phyloP scores from a whole-genome alignment of 2,888 invertebrate genomes.

The Idaea dimidiata region DNA sequence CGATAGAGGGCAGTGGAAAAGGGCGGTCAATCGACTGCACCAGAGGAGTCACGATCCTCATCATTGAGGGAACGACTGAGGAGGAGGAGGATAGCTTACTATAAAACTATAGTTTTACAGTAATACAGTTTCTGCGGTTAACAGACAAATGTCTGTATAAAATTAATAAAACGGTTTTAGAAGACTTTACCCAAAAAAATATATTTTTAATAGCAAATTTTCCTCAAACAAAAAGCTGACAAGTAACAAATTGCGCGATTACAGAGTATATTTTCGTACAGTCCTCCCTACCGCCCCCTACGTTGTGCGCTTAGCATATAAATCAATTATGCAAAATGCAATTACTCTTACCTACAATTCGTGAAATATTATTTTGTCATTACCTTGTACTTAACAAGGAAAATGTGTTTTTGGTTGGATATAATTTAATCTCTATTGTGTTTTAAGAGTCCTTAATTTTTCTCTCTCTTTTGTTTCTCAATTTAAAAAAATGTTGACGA shows the following conservation, averaged over 20 bases:
- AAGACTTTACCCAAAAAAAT: background rate
- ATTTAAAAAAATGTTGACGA: too few relatives aligned
- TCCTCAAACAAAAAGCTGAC: background rate
- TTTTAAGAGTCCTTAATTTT: background rate
- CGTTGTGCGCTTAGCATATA: background rate
- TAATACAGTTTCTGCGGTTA: too few relatives aligned
- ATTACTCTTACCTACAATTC: background rate
- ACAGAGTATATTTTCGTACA: background rate
- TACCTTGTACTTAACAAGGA: background rate
- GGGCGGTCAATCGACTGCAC: too few relatives aligned
- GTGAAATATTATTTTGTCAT: constrained; percentile 1
- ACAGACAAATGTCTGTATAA: too few relatives aligned
- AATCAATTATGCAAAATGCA: constrained; percentile 1
- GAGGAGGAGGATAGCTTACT: too few relatives aligned
- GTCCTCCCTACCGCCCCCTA: background rate
- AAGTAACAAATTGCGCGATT: background rate
- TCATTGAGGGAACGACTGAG: too few relatives aligned
- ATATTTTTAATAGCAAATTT: background rate
- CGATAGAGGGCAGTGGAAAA: too few relatives aligned
- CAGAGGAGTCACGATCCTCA: too few relatives aligned
- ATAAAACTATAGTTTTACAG: too few relatives aligned
- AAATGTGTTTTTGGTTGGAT: background rate
- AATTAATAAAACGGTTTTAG: too few relatives aligned
- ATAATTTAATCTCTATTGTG: background rate
- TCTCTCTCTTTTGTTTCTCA: too few relatives aligned